These are phyloP conservation scores for Xestoiulus laeticollis DNA, from an alignment of 2,888 invertebrate genomes.

Conservation along the genomic window DNA sequence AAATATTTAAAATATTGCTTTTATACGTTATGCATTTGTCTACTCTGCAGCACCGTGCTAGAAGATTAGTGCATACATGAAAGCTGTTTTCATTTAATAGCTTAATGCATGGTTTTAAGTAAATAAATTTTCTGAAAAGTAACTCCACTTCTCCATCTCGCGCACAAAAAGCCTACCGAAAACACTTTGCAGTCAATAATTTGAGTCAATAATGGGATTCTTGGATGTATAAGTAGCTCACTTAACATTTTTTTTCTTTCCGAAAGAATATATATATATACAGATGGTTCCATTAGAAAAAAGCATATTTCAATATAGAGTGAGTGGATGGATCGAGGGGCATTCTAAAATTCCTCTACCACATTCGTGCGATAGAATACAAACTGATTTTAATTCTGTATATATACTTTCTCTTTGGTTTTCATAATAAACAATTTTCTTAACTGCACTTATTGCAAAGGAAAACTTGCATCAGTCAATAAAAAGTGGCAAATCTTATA, in stretches of 20 bases:
- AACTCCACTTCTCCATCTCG: slow-evolving; percentile 36
- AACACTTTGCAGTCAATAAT: slow-evolving; percentile 43
- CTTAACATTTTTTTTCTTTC: neutral
- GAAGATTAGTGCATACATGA: slow-evolving; percentile 28
- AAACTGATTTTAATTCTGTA: neutral
- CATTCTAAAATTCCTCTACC: neutral
- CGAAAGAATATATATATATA: neutral
- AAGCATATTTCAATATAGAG: slow-evolving; percentile 36
- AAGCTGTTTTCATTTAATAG: slow-evolving; percentile 46
- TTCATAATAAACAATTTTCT: neutral
- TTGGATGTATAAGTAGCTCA: slow-evolving; percentile 34
- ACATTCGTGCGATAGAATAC: too few species aligned
- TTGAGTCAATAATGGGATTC: slow-evolving; percentile 43
- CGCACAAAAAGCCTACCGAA: slow-evolving; percentile 6
- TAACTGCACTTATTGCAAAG: too few species aligned
- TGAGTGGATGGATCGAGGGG: neutral
- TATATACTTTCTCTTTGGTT: neutral
- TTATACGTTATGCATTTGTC: neutral
- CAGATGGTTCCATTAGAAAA: slow-evolving; percentile 24
- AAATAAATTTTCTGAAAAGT: slow-evolving; percentile 50
- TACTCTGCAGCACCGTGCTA: neutral
- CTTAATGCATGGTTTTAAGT: slow-evolving; percentile 50
- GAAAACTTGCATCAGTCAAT: too few species aligned
- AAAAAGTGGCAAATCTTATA: too few species aligned
- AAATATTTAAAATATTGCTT: slow-evolving; percentile 34